Evolutionary conservation across 53 echinoderm and acorn worm genomes (phyloP).

Genomic region (Henricia sp.): DNA sequence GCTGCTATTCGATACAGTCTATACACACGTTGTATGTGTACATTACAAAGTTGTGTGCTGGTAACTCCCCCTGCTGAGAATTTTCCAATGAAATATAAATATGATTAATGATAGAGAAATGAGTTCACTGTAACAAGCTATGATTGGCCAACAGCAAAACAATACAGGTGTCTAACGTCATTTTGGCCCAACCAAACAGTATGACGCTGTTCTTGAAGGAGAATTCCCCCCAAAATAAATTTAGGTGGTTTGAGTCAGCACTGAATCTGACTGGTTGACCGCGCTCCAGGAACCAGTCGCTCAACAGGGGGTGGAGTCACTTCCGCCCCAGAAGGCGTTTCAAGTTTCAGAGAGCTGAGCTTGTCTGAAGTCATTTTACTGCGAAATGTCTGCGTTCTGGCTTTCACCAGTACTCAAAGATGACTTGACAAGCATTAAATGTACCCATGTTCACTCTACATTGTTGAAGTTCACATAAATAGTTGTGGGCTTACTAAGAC

Average conservation of each 20-base stretch:
- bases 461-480: no score
- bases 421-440: no score
- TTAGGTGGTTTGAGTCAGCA: slow-evolving; percentile 20
- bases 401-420: no score
- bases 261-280: slow-evolving; percentile 14
- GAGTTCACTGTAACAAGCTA: not conserved
- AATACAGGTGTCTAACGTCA: not conserved
- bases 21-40: no score
- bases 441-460: no score
- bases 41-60: no score
- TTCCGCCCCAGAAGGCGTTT: slow-evolving; percentile 38
- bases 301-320: slow-evolving; percentile 51
- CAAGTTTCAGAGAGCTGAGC: slow-evolving; percentile 12
- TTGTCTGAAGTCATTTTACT: not conserved
- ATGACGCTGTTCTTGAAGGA: not conserved
- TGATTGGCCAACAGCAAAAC: slow-evolving; percentile 29
- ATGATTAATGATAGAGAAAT: not conserved
- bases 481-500: no score
- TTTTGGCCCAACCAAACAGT: no score
- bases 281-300: slow-evolving; percentile 33
- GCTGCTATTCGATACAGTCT: no score
- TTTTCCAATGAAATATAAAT: not conserved
- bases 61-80: not conserved
- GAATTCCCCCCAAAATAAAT: not conserved
- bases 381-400: no score